These are phyloP conservation scores for Tribolium freemani DNA, from an alignment of 2,888 invertebrate genomes.

Conservation along the genomic window DNA sequence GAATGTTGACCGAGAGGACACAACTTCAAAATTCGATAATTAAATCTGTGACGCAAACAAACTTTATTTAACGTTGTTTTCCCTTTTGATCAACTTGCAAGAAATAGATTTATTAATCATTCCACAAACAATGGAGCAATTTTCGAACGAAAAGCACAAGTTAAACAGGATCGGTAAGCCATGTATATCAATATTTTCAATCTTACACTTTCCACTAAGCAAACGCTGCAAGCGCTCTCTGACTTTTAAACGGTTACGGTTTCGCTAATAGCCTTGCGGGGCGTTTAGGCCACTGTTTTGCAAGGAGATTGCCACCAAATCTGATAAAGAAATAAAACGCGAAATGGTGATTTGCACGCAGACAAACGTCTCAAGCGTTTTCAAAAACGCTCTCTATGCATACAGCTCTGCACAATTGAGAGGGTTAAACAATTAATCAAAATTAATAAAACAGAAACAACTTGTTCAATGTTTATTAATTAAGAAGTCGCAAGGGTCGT, in stretches of 20 bases:
- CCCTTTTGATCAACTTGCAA: background rate
- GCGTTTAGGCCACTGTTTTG: background rate
- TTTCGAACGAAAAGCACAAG: constrained; percentile 6
- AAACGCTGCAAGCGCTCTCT: constrained; percentile 12
- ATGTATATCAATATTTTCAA: constrained; percentile 37
- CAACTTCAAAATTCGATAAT: background rate
- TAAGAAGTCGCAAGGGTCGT: no score
- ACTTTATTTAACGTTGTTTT: background rate
- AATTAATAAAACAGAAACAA: no score
- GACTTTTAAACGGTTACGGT: constrained; percentile 18
- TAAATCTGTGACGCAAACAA: constrained; percentile 2
- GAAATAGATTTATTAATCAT: no score
- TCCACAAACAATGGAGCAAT: constrained; percentile 15
- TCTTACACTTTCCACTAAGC: constrained; percentile 30
- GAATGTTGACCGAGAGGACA: constrained; percentile 28
- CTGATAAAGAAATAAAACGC: background rate
- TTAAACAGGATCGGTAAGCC: constrained; percentile 30
- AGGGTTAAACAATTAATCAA: no score
- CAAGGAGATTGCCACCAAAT: background rate
- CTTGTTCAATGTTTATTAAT: no score
- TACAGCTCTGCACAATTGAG: no score
- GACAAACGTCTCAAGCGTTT: no score
- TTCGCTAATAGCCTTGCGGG: constrained; percentile 8
- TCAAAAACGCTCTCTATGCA: no score
- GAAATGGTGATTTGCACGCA: no score